Conservation (phyloP, 2,113 vertebrate species). For the Pteruthius melanotis region DNA sequence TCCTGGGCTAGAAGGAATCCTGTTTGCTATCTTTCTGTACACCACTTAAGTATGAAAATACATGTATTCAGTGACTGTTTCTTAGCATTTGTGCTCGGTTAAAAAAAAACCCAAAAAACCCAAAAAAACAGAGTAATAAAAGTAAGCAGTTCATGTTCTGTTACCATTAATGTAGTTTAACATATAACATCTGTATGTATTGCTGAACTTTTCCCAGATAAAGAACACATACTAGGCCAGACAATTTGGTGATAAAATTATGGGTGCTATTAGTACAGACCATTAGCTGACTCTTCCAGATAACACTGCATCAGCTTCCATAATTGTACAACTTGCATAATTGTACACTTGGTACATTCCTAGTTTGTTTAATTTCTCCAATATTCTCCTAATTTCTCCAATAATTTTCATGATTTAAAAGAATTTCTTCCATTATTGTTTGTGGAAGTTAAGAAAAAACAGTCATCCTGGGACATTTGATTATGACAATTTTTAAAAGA, state of each 20-base stretch:
- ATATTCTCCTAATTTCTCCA: background rate
- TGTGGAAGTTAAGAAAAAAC: background rate
- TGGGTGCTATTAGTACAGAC: background rate
- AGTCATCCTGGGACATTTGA: background rate
- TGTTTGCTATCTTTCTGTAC: background rate
- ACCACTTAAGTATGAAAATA: background rate
- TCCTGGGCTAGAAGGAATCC: background rate
- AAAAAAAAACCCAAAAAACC: background rate
- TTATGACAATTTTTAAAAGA: background rate
- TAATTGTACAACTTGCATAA: background rate
- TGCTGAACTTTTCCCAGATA: background rate
- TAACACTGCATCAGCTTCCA: background rate
- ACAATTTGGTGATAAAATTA: background rate
- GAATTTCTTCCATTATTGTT: background rate
- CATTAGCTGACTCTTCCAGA: background rate
- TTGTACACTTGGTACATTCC: background rate
- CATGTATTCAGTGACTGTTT: background rate
- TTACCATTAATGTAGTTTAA: background rate
- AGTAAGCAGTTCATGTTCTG: background rate
- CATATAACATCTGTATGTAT: background rate
- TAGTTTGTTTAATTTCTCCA: background rate
- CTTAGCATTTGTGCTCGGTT: background rate
- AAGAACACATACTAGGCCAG: background rate
- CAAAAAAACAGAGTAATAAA: background rate
- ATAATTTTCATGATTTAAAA: background rate